These are phyloP conservation scores for Coelopa pilipes DNA, from an alignment of 2,888 invertebrate genomes.

Conservation along the genomic window DNA sequence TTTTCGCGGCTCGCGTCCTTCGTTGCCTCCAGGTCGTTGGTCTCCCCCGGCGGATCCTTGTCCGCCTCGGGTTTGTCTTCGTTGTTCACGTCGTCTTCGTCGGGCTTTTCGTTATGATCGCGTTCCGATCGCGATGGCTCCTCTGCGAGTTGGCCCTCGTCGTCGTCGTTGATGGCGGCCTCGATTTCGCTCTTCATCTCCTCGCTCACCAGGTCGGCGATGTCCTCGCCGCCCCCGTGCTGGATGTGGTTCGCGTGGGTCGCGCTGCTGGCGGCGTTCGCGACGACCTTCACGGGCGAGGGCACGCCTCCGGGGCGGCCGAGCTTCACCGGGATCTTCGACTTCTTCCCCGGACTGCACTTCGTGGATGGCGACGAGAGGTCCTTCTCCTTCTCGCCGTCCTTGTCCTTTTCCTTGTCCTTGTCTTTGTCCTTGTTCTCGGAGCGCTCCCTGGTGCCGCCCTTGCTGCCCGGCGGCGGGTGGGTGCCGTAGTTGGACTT, in stretches of 20 bases:
- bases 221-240: constrained; percentile 66
- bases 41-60: constrained; percentile 44
- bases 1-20: constrained; percentile 36
- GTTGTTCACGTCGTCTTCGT: constrained; percentile 47
- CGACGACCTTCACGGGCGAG: constrained; percentile 66
- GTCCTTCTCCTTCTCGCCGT: constrained; percentile 47
- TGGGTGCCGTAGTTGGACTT: constrained; percentile 62
- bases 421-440: constrained; percentile 54
- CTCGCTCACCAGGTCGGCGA: constrained; percentile 63
- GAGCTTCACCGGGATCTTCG: constrained; percentile 65
- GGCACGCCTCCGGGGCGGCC: constrained; percentile 64
- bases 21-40: constrained; percentile 38
- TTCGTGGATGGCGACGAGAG: constrained; percentile 51
- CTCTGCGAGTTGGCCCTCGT: constrained; percentile 42
- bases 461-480: constrained; percentile 58
- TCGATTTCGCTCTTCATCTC: constrained; percentile 63
- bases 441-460: constrained; percentile 46
- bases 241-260: constrained; percentile 57
- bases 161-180: constrained; percentile 62
- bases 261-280: constrained; percentile 38
- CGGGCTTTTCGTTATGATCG: constrained; percentile 40
- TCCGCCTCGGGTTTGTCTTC: constrained; percentile 55
- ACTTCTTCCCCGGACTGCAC: constrained; percentile 65
- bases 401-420: constrained; percentile 44
- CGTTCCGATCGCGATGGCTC: constrained; percentile 45